Evolutionary conservation across 2,113 vertebrate genomes (phyloP), one percentile per base, ranked within the genome.

Genomic region (Hydropotes inermis): DNA sequence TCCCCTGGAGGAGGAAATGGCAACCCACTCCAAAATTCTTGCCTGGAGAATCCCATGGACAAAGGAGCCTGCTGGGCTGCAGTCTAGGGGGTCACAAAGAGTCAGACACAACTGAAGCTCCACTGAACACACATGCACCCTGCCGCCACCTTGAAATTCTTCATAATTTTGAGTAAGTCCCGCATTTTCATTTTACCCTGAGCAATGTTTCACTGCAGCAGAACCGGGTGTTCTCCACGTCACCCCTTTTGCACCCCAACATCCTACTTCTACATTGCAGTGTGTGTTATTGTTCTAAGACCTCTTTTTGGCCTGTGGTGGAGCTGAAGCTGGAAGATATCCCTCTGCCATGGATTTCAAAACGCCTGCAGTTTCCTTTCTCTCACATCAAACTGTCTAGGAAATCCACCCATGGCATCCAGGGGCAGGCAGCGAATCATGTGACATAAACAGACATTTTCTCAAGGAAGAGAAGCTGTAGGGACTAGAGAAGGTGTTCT

Each of bases 101-200:
- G 6, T 39, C 36, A 39, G 36, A 36, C 21, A 74, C 11, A 13
- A 13, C n/a, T 74, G 13, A 74, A 74, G 36, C 36, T 43, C 70
- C 7, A 43, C 70, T 43, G 36, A 74, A 43, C 36, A 74, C 36
- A 23, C 36, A 1, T 1, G 36, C 21, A 74, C 21, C 21, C 70
- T 74, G 36, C 33, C 30, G 25, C 82, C 76, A 47, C 93, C 23
- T 55, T 93, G 95, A 96, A 95, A 94, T 82, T 27, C 39, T 57
- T 70, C 47, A 36, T 43, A 60, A 87, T 64, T 70, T 91, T 83
- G 28, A 89, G 76, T 30, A 45, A 88, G 19, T 13, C 4, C 7
- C 25, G 52, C 17, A 8, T 90, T 86, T 36, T 79, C 82, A 50
- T 93, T 82, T 76, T 54, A 39, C 30, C 45, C 58, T 70, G 79